Conservation (phyloP, 1,140 invertebrate species). For the Galleria mellonella region DNA sequence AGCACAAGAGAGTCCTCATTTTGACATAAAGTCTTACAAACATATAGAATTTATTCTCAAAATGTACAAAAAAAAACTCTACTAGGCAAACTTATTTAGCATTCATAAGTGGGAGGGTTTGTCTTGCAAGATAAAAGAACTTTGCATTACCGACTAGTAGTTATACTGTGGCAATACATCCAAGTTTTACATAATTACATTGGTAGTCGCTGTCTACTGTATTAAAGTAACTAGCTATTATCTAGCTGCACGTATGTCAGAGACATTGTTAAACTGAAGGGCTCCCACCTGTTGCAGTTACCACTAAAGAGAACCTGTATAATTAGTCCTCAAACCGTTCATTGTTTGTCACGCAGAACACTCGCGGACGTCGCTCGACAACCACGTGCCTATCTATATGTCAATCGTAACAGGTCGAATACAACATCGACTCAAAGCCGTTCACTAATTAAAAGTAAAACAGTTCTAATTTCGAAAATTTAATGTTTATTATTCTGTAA, state of each 20-base stretch:
- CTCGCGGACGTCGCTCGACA: conserved; percentile 39
- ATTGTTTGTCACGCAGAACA: conserved; percentile 62
- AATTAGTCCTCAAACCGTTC: conserved; percentile 45
- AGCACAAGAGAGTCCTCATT: too few species aligned
- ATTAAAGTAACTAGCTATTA: neutral
- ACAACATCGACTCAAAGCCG: conserved; percentile 12
- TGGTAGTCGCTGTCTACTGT: neutral
- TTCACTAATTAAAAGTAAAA: neutral
- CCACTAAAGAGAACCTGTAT: conserved; percentile 41
- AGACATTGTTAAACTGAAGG: conserved; percentile 16
- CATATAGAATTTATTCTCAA: too few species aligned
- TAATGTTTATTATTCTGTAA: too few species aligned
- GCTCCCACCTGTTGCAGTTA: conserved; percentile 46
- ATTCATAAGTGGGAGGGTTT: too few species aligned
- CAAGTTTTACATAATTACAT: neutral
- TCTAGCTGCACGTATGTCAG: too few species aligned
- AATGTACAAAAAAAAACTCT: too few species aligned
- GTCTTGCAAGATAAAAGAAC: too few species aligned
- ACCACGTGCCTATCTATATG: conserved; percentile 34
- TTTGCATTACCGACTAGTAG: too few species aligned
- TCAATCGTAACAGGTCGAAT: conserved; percentile 17
- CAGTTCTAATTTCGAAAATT: too few species aligned
- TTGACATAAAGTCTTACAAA: too few species aligned
- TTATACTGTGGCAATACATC: too few species aligned
- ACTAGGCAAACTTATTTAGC: too few species aligned